phyloP scores from a whole-genome alignment of 1,140 invertebrate genomes.

The Neuroterus valhalla region DNA sequence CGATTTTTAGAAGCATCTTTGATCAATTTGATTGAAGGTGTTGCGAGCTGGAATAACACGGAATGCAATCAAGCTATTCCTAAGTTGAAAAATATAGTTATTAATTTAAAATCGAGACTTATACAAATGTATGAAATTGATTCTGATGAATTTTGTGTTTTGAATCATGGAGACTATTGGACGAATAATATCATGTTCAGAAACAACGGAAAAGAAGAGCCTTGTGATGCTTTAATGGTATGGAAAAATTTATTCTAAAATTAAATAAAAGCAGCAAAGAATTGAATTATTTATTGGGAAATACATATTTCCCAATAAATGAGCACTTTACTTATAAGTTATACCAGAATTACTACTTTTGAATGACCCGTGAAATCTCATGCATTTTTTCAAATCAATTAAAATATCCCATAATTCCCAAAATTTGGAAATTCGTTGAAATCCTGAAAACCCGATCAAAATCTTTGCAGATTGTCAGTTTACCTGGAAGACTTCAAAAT shows the following conservation, averaged over 20 bases:
- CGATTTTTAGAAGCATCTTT: constrained; percentile 4
- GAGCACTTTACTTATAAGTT: no score
- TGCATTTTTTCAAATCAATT: no score
- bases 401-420: no score
- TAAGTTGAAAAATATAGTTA: constrained; percentile 5
- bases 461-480: no score
- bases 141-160: neutral
- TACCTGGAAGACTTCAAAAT: no score
- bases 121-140: constrained; percentile 11
- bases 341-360: no score
- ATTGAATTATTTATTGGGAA: no score
- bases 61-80: neutral
- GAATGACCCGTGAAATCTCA: no score
- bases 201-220: neutral
- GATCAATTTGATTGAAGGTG: neutral
- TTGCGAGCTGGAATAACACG: neutral
- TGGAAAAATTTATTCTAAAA: neutral
- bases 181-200: constrained; percentile 23
- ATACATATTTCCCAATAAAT: no score
- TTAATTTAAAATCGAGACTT: neutral
- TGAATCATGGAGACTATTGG: constrained; percentile 16
- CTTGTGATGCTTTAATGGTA: neutral
- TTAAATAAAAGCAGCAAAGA: no score
- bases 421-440: no score
- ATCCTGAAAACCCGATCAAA: no score